Conservation (phyloP, 2,797 vertebrate genomes). For the Podarcis lilfordi region DNA sequence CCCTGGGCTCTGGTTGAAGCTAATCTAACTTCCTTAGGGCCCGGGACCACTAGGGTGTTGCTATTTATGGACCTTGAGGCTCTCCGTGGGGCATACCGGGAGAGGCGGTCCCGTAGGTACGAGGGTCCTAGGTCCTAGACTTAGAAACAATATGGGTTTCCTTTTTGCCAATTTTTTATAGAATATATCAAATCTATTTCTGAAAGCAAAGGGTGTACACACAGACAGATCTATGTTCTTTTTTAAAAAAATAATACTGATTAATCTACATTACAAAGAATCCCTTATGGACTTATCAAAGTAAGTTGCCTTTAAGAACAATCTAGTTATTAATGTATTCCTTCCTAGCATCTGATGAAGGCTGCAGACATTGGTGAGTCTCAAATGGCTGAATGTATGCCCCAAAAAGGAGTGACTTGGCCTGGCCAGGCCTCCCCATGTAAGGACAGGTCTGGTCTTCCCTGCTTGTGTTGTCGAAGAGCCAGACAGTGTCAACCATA, state of each 20-base stretch:
- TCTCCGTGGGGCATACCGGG: too few relatives aligned
- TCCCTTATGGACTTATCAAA: neutral
- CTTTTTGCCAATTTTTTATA: neutral
- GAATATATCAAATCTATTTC: neutral
- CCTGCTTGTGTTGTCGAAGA: accelerated
- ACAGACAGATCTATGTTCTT: neutral
- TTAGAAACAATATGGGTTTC: neutral
- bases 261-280: neutral
- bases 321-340: neutral
- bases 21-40: too few relatives aligned
- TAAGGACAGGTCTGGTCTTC: slow-evolving; percentile 27
- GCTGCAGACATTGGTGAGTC: neutral
- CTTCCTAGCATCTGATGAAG: neutral
- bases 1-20: too few relatives aligned
- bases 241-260: neutral
- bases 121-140: too few relatives aligned
- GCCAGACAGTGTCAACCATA: neutral
- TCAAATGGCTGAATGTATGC: neutral
- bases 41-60: too few relatives aligned
- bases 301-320: too few relatives aligned
- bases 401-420: slow-evolving; percentile 38
- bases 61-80: too few relatives aligned
- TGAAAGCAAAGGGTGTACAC: neutral
- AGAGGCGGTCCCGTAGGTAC: too few relatives aligned
- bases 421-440: neutral